Percentiles rank a stretch among this genome's conserved stretches.
Evolutionary conservation across 2,888 invertebrate genomes (phyloP).

Genomic region (Muschampia plurimacula): DNA sequence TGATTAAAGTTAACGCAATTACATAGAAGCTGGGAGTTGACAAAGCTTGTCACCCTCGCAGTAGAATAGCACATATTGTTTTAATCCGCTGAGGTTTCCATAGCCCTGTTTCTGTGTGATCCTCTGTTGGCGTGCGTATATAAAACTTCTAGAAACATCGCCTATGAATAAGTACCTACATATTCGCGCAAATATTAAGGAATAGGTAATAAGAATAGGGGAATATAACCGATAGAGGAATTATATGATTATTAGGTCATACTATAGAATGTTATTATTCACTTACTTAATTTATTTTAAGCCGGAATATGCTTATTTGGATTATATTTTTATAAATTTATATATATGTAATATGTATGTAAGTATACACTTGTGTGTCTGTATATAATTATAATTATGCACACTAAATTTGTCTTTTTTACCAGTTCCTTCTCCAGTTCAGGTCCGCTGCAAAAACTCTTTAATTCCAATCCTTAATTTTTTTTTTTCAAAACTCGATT

Average conservation of each 20-base stretch:
- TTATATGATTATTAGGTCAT: not conserved
- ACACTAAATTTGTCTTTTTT: too few relatives aligned
- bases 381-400: too few relatives aligned
- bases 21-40: conserved; percentile 44
- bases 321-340: too few relatives aligned
- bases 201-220: too few relatives aligned
- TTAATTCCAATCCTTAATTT: not conserved
- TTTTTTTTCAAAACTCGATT: not conserved
- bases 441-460: not conserved
- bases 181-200: too few relatives aligned
- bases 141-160: not conserved
- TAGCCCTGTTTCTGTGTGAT: conserved; percentile 43
- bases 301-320: too few relatives aligned
- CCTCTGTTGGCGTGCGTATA: not conserved
- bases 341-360: too few relatives aligned
- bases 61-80: conserved; percentile 60
- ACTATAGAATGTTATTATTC: too few relatives aligned
- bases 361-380: too few relatives aligned
- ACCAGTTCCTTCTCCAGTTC: too few relatives aligned
- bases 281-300: too few relatives aligned
- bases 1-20: conserved; percentile 62
- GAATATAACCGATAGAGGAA: not conserved
- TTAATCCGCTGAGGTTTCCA: conserved; percentile 66
- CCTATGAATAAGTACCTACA: too few relatives aligned
- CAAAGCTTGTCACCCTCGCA: conserved; percentile 44